Evolutionary conservation across 2,113 vertebrate species (phyloP), one percentile per base, ranked within the genome.

Genomic region (Trichomycterus rosablanca): DNA sequence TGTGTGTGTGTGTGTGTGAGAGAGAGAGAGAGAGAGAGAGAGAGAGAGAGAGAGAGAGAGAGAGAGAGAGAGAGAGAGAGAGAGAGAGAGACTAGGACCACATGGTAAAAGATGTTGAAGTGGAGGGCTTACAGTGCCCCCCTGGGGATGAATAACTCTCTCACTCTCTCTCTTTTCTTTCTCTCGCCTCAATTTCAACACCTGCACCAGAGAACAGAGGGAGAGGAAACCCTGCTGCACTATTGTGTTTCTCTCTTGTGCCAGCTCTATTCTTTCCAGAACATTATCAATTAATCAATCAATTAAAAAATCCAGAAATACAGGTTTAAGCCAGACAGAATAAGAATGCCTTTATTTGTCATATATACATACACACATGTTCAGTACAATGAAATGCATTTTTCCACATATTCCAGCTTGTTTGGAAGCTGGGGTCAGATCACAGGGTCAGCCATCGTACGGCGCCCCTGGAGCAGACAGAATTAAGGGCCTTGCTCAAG

Each of bases 111-210:
- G 22, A n/a, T 62, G 65, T 67, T 61, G 63, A 61, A 72, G 70
- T 67, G 68, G 67, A 82, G 82, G 84, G 76, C 78, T 81, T 84
- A 85, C 78, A 86, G 72, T 81, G 84, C 84, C 85, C 83, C n/a
- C 81, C 84, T 86, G 78, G 81, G 81, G 84, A 81, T 78, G 73
- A 78, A 49, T 80, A 39, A 65, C 59, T 64, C 55, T 45, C n/a
- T 39, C 11, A 44, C 60, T 40, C 26, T 53, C 12, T 58, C 59
- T 53, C 35, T 66, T 22, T 49, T 39, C 58, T 54, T 26, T 59
- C 37, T 40, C 51, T 43, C 49, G 20, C 2, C 28, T 23, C 32
- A 20, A 22, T 84, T 87, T 63, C 60, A n/a, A 65, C 66, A 73
- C 71, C 71, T 70, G 68, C 48, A 65, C 54, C 9, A 40, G 28